phyloP scores from a whole-genome alignment of 2,797 vertebrate species.

The Crypturellus tataupa region DNA sequence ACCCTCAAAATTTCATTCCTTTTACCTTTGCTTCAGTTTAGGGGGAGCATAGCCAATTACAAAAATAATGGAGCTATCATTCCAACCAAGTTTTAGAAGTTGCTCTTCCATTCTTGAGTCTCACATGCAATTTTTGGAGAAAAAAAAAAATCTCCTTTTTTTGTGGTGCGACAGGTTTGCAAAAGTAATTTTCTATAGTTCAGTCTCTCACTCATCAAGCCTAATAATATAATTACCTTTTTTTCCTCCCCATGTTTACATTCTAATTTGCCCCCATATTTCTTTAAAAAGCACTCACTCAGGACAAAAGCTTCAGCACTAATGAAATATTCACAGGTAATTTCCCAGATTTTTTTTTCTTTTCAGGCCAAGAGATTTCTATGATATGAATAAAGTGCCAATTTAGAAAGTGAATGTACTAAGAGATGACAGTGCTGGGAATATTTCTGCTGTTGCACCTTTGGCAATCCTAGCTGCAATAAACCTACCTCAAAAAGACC shows the following conservation, averaged over 20 bases:
- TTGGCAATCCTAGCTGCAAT: not conserved
- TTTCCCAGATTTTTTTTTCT: not conserved
- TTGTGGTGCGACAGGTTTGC: not conserved
- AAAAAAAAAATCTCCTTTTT: fast-evolving
- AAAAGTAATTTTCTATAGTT: not conserved
- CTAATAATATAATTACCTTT: not conserved
- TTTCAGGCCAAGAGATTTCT: not conserved
- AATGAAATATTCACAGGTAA: not conserved
- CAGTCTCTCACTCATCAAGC: not conserved
- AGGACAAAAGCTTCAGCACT: not conserved
- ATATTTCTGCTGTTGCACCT: not conserved
- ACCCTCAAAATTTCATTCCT: not conserved
- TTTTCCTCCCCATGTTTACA: not conserved
- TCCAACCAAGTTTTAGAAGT: not conserved
- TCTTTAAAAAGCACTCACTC: not conserved
- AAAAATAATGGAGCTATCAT: not conserved
- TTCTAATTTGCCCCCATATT: not conserved
- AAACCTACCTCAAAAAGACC: not conserved
- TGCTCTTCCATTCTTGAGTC: not conserved
- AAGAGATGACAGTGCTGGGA: not conserved
- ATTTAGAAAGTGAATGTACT: not conserved
- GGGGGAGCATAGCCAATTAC: not conserved
- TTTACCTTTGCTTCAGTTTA: not conserved
- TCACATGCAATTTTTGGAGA: not conserved
- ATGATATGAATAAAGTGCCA: not conserved